Base-by-base conservation (phyloP, 2,888 invertebrate genomes). In the Ochropacha duplaris region DNA sequence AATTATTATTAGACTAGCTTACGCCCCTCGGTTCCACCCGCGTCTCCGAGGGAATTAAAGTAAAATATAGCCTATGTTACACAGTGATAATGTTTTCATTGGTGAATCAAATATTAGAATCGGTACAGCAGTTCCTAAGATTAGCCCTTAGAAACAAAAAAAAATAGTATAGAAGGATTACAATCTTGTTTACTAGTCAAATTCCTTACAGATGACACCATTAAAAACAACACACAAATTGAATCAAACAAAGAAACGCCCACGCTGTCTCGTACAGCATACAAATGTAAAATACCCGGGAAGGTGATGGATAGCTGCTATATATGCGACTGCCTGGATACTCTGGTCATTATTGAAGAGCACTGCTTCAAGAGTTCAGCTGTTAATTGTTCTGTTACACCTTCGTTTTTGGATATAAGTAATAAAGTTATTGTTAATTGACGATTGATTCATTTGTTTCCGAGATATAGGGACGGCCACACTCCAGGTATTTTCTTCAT, bases 351-450 rank as follows among this genome's bases (percentile, higher is more conserved):
- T 0, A 73, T 89, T 1, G 75, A 79, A 56, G 90, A 90, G 54
- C 87, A 89, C 51, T 90, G 90, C 62, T 91, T 80, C 57, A 81
- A 76, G 59, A 89, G 78, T 34, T 72, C 83, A 0, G 66, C 65
- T 0, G 52, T 61, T 0, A 64, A 65, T 0, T 91, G 90, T 54
- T 57, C 26, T 0, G 54, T 66, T 0, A 64, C 54, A 9, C 87
- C 89, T 0, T 65, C 73, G 8, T 87, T 87, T 56, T 67, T 86
- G n/a, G 59, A 62, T 50, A 39, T 19, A 4, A 49, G 54, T 4
- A 73, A 65, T 58, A 67, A 60, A 65, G 6, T 54, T 19, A 49
- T 60, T 24, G n/a, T 39, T 22, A 39, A 22, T 51, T 22, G 11
- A 19, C n/a, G n/a, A 5, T 51, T 54, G 16, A 24, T 24, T 2